Evolutionary conservation across 2,113 vertebrate genomes (phyloP), one percentile per base, ranked within the genome.

Genomic region (sheep (Ovis aries)): DNA sequence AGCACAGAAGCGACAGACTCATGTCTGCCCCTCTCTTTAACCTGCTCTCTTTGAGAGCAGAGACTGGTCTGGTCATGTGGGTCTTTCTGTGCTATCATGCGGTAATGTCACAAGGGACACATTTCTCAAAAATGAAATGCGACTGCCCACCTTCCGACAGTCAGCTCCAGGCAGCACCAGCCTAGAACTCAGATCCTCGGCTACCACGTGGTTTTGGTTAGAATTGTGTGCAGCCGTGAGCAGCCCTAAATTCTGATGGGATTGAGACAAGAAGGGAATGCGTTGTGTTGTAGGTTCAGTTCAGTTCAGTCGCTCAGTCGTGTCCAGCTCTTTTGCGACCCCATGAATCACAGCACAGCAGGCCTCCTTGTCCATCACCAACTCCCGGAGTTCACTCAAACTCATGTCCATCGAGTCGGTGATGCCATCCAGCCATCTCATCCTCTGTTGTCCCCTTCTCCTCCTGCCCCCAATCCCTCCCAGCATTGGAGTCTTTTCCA

Each of bases 31-130:
- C 55, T 40, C 80, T 82, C 31, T 55, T 48, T 62, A 77, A 88
- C 83, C 10, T 43, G 71, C 48, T 88, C 40, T 97, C 57, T 86
- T 90, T 64, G 82, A 93, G 6, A 96, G 48, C 55, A 77, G 78
- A 91, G 55, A 15, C 0, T 15, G 60, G 43, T 52, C 59, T 36
- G 8, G 40, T 6, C 2, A 0, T 9, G 36, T 36, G 53, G 43
- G 17, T 67, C 50, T 23, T 78, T 55, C 77, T 67, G 8, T 52
- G 60, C 62, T 40, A 36, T 36, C 64, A 67, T 0, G 3, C 1
- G 0, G 19, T 71, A 71, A 21, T 36, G n/a, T 36, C 86, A 27
- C 64, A 14, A 13, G 4, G 31, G 48, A 40, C 81, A 88, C 12
- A 53, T 16, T 27, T 29, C 29, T 52, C 21, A 36, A 71, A 53